Percentiles rank a stretch among this genome's conserved stretches.
Conservation (phyloP, 2,797 vertebrate species). For the Aselliscus stoliczkanus region DNA sequence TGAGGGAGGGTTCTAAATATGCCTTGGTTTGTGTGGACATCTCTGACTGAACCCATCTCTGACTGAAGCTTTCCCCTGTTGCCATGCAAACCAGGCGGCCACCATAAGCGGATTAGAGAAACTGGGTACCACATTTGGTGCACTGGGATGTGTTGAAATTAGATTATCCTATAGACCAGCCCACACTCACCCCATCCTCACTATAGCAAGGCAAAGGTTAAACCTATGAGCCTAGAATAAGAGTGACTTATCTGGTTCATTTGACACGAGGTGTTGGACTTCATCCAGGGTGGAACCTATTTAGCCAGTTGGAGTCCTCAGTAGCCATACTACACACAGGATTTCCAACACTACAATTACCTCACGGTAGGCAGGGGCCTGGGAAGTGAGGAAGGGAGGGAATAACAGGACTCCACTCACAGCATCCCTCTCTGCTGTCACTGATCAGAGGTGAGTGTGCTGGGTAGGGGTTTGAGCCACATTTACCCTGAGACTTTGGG, state of each 20-base stretch:
- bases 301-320: background rate
- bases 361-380: background rate
- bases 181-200: background rate
- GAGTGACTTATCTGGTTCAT: fast-evolving
- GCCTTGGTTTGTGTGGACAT: background rate
- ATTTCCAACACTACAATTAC: background rate
- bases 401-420: background rate
- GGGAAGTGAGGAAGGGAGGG: background rate
- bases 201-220: background rate
- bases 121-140: background rate
- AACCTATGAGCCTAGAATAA: background rate
- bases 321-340: background rate
- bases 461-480: background rate
- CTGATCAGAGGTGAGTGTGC: background rate
- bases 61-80: background rate
- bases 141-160: background rate
- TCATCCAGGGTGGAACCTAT: background rate
- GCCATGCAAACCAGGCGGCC: background rate
- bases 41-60: background rate
- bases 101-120: background rate
- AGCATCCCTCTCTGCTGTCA: background rate
- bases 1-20: background rate
- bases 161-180: background rate
- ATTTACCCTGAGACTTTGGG: background rate
- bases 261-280: no score